Conservation (phyloP, 2,113 vertebrate species). For the Pandion haliaetus region DNA sequence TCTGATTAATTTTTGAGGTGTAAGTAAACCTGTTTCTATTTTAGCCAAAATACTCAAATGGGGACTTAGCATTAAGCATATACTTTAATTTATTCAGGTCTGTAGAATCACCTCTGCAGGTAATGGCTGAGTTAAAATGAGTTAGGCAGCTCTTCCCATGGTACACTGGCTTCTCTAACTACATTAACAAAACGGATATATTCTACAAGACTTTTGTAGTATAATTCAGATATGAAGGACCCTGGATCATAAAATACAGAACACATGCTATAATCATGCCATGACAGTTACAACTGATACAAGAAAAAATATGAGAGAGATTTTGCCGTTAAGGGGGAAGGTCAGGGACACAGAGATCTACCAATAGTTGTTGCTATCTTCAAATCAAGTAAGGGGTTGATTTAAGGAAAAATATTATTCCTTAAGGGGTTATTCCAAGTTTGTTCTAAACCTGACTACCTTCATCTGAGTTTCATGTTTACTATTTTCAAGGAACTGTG, state of each 20-base stretch:
- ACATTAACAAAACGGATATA: background rate
- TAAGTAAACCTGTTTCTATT: background rate
- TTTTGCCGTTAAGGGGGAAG: background rate
- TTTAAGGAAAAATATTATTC: background rate
- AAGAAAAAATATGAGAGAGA: background rate
- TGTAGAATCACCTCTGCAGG: background rate
- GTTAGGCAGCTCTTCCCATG: background rate
- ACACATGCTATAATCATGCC: background rate
- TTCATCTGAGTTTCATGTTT: background rate
- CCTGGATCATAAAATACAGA: background rate
- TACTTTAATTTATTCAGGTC: background rate
- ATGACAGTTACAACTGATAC: background rate
- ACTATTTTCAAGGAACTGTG: background rate
- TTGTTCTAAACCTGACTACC: background rate
- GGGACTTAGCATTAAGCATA: background rate
- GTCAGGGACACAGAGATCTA: background rate
- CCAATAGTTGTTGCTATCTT: background rate
- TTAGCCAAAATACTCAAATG: background rate
- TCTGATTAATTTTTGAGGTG: background rate
- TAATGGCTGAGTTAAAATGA: background rate
- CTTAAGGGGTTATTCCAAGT: background rate
- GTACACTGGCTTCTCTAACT: background rate
- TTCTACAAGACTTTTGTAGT: background rate
- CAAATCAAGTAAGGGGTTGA: background rate
- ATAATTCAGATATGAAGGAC: background rate